Evolutionary conservation across 1,140 invertebrate species (phyloP).

Genomic region (Drosophila pachea): DNA sequence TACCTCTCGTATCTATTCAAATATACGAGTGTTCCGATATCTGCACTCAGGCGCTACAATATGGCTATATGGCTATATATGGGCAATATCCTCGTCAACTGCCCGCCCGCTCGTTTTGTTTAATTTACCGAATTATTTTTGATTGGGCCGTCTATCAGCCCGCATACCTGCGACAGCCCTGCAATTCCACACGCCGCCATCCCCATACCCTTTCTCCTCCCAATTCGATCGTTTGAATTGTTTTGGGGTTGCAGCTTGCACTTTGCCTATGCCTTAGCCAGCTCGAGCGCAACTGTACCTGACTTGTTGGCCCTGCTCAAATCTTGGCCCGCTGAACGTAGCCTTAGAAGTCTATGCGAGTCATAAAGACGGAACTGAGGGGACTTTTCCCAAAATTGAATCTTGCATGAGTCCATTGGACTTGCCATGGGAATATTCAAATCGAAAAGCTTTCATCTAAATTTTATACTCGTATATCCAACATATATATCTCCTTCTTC

Average conservation of each 20-base stretch:
- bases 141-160: constrained; percentile 50
- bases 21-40: neutral
- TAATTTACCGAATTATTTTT: constrained; percentile 72
- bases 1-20: constrained; percentile 41
- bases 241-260: constrained; percentile 7
- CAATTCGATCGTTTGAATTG: neutral
- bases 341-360: no score
- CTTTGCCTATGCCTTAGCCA: constrained; percentile 7
- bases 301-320: no score
- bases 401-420: no score
- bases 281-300: constrained; percentile 50
- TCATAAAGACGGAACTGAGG: no score
- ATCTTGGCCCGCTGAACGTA: no score
- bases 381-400: no score
- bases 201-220: neutral
- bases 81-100: constrained; percentile 31
- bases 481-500: no score
- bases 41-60: neutral
- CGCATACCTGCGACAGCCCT: neutral
- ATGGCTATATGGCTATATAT: constrained; percentile 14
- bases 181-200: neutral
- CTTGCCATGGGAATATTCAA: neutral
- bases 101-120: constrained; percentile 45
- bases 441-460: neutral
- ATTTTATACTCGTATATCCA: neutral